phyloP scores from a whole-genome alignment of 2,888 invertebrate species.

The Bellardia bayeri region DNA sequence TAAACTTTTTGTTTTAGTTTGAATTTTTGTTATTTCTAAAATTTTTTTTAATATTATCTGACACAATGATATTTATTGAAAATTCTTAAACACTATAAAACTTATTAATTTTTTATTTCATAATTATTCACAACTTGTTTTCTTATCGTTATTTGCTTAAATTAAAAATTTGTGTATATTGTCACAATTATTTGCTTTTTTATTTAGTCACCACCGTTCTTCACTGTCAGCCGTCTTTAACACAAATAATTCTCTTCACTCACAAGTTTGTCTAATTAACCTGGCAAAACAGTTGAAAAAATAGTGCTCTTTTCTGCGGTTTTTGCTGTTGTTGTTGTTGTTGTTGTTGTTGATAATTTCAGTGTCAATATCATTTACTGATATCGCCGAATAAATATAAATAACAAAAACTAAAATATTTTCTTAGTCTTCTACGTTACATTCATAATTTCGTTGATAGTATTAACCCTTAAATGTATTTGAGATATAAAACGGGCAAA shows the following conservation, averaged over 20 bases:
- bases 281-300: conserved; percentile 45
- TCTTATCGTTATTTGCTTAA: not conserved
- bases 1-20: not conserved
- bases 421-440: not conserved
- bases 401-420: not conserved
- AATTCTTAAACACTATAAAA: not conserved
- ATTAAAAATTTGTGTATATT: not conserved
- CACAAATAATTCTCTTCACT: conserved; percentile 54
- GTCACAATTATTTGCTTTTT: not conserved
- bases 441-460: not conserved
- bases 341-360: conserved; percentile 33
- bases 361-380: conserved; percentile 68
- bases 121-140: not conserved
- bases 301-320: conserved; percentile 34
- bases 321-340: conserved; percentile 8
- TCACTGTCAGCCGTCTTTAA: conserved; percentile 53
- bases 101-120: conserved; percentile 13
- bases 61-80: not conserved
- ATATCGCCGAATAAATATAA: conserved; percentile 30
- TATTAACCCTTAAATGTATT: conserved; percentile 33
- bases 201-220: conserved; percentile 40
- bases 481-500: not conserved
- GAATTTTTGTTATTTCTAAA: conserved; percentile 7
- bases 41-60: not conserved
- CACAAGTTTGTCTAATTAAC: conserved; percentile 39